Evolutionary conservation across 1,140 invertebrate genomes (phyloP), one percentile per base, ranked within the genome.

Genomic region (Stegodyphus dumicola): DNA sequence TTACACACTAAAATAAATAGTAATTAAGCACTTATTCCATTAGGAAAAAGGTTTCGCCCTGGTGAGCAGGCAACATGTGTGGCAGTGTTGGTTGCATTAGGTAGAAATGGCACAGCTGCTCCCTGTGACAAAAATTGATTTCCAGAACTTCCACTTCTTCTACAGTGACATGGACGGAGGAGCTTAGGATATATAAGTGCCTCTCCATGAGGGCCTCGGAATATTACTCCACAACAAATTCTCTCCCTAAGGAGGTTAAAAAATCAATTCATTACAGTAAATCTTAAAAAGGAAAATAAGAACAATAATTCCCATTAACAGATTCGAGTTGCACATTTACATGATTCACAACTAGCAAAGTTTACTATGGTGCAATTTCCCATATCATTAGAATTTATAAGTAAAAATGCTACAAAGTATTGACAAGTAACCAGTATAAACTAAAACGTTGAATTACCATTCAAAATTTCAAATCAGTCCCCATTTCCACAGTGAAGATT

Each of bases 211-310:
- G 91, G 92, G 9, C 94, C 94, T 88, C 92, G 93, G 89, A 94
- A 95, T 86, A 95, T 93, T 17, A 92, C 93, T 17, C 94, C 94
- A 90, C 94, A 95, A 89, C 94, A 95, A 76, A 94, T 92, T 67
- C 92, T 91, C 88, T 94, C 93, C 88, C 94, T 95, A 89, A 60
- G 9, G 9, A 60, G 9, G 15, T 60, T 60, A 60, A 60, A 60
- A 60, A 60, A 2, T 10, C 9, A 2, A 10, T 60, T 60, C 15
- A 1, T 15, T 60, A 60, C 56, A 10, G 1, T 5, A 60, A 60
- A 60, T 15, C 15, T 60, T 60, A 60, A 60, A 60, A 15, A 60
- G 5, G 5, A 60, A 10, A 60, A 15, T 2, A 60, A 15, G 5
- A 15, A 9, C 1, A 9, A 17, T 52, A 54, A 17, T 48, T 60